Conservation (phyloP, 2,797 vertebrate species). For the Chelonia mydas region DNA sequence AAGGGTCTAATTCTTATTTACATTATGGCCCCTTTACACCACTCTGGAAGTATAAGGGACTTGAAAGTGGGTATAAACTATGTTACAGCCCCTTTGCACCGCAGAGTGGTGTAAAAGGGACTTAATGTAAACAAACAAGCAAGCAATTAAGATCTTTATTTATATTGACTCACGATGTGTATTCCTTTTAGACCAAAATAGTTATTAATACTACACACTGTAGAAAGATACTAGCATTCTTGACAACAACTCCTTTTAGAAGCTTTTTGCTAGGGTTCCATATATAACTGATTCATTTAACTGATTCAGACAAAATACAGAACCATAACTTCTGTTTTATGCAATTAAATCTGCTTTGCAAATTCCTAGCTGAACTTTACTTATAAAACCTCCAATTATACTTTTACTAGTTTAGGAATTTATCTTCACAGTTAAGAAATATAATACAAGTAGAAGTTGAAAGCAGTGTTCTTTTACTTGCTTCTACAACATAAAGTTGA, state of each 20-base stretch:
- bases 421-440: conserved; percentile 49
- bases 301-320: background rate
- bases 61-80: background rate
- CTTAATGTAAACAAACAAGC: background rate
- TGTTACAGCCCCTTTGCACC: background rate
- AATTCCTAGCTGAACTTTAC: conserved; percentile 50
- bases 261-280: background rate
- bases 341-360: conserved; percentile 30
- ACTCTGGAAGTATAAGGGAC: background rate
- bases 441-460: conserved; percentile 43
- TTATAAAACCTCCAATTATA: conserved; percentile 42
- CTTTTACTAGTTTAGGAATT: conserved; percentile 55
- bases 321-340: background rate
- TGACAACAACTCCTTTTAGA: background rate
- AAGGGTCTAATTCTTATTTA: background rate
- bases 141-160: background rate
- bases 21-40: background rate
- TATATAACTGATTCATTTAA: conserved; percentile 14
- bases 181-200: background rate
- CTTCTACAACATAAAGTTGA: conserved; percentile 74
- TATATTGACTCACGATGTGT: background rate
- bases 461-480: conserved; percentile 32
- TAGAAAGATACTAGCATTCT: background rate
- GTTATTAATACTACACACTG: background rate
- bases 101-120: background rate